Base-by-base conservation (phyloP, 1,140 invertebrate genomes). In the Colletes gigas region DNA sequence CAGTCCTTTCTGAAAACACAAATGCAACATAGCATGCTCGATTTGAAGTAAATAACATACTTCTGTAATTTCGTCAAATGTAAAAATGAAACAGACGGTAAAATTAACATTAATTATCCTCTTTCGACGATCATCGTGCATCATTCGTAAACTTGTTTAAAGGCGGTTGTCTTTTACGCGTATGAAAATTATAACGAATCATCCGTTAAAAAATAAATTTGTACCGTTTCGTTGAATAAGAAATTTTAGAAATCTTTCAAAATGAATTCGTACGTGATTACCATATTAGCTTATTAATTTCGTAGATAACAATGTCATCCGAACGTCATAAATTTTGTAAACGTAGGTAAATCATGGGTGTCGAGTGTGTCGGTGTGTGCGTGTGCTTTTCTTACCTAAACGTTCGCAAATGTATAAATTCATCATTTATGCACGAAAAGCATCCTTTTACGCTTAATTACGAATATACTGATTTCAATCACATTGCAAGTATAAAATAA, bases 1-100 rank as follows among this genome's bases (percentile, higher is more conserved):
- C 90, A 92, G 90, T 92, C 89, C 84, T 90, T 89, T 88, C 83
- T 83, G 81, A 75, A 85, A 74, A 84, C 62, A 65, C 15, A 82
- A 44, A 70, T 81, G 52, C 52, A 81, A 70, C 15, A 55, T 59
- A 19, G 9, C 52, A 67, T 17, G 14, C 3, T 10, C 17, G 3
- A 62, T 39, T 54, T 39, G 21, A 70, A 30, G 12, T 57, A 68
- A 4, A 44, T 10, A 66, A 57, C 6, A 30, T 17, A 63, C 14
- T 7, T 15, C 60, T 21, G 14, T 10, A 50, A 50, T 50, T 50
- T 10, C 50, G 50, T 50, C 10, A 50, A 50, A 50, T 50, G 50
- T 10, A 10, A 50, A 50, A 50, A 50, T 12, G 10, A 12, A 50
- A 12, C 10, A 10, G 10, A 50, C 50, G 8, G 3, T 50, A 10